Conservation (phyloP, 2,113 vertebrate species). For the Loxodonta africana region DNA sequence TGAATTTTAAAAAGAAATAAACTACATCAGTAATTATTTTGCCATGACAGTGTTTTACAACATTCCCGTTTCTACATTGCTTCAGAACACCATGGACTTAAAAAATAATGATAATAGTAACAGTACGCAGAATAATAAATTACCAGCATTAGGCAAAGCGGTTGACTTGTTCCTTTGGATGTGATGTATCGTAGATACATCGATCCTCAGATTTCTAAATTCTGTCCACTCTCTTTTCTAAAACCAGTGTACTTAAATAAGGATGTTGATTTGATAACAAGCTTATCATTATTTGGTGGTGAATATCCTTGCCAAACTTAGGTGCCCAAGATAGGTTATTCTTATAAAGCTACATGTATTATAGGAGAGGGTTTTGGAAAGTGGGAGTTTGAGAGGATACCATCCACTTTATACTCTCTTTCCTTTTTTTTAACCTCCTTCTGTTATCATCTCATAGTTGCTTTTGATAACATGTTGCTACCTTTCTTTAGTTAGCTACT, state of each 20-base stretch:
- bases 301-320: background rate
- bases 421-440: background rate
- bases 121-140: conserved; percentile 9
- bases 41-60: background rate
- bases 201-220: conserved; percentile 40
- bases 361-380: conserved; percentile 47
- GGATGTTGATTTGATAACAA: conserved; percentile 33
- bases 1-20: conserved; percentile 25
- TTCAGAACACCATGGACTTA: conserved; percentile 4
- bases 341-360: background rate
- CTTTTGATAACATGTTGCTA: conserved; percentile 18
- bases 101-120: background rate
- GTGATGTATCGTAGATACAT: conserved; percentile 11
- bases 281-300: background rate
- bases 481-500: conserved; percentile 42
- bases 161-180: background rate
- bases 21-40: conserved; percentile 7
- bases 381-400: background rate
- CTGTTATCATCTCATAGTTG: background rate
- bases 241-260: conserved; percentile 40
- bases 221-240: conserved; percentile 23
- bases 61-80: background rate
- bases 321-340: background rate
- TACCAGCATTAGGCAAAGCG: background rate
- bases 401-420: background rate